Percentiles rank a stretch among this genome's conserved stretches.
Evolutionary conservation across 2,797 vertebrate species (phyloP).

Genomic region (Onychomys arenicola): DNA sequence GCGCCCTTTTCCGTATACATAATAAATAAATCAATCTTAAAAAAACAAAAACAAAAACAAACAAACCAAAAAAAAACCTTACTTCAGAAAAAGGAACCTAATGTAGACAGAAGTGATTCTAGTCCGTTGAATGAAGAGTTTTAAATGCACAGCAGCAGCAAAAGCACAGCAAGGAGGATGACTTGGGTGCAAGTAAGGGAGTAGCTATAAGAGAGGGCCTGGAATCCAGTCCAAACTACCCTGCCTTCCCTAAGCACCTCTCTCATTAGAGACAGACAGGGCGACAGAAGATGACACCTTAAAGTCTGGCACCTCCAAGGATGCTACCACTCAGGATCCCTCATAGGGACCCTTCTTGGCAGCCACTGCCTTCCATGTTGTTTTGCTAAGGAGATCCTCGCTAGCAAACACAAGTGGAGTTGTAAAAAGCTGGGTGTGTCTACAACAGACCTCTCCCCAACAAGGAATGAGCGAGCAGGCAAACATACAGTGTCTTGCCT

Average conservation of each 20-base stretch:
- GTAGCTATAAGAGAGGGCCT: neutral
- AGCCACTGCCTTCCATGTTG: neutral
- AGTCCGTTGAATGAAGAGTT: neutral
- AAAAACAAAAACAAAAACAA: no score
- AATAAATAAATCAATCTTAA: no score
- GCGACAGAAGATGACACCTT: neutral
- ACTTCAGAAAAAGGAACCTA: neutral
- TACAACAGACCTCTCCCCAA: neutral
- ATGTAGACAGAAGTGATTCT: neutral
- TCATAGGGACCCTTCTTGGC: no score
- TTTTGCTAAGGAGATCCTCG: neutral
- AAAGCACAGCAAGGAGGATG: neutral
- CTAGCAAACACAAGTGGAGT: neutral
- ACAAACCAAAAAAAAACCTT: no score
- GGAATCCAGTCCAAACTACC: neutral
- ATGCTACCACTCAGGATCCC: neutral
- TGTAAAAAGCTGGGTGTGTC: neutral
- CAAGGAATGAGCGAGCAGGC: neutral
- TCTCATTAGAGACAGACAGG: neutral
- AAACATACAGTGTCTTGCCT: accelerated
- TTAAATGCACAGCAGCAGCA: neutral
- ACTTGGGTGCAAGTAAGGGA: neutral
- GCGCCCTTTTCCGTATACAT: no score
- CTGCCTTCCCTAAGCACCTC: neutral
- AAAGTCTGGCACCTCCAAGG: neutral